Conservation (phyloP, 2,888 invertebrate species). For the Blastobasis adustella region DNA sequence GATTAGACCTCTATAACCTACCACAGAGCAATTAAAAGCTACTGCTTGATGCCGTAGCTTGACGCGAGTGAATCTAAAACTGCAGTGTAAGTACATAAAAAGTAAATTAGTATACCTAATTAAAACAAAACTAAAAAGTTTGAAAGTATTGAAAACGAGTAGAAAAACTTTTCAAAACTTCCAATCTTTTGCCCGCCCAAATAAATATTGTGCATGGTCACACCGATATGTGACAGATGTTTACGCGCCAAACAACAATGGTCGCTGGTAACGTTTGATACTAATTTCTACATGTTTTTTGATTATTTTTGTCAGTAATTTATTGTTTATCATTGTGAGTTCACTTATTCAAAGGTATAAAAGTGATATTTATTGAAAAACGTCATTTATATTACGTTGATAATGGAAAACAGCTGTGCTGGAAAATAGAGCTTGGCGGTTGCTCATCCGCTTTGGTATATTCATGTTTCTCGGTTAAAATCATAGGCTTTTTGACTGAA, state of each 20-base stretch:
- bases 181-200: too few species aligned
- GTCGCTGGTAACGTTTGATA: conserved; percentile 43
- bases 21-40: too few species aligned
- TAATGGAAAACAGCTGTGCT: neutral
- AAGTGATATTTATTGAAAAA: too few species aligned
- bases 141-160: too few species aligned
- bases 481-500: conserved; percentile 12
- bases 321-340: conserved; percentile 14
- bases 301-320: conserved; percentile 17
- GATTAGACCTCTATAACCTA: too few species aligned
- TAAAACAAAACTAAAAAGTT: too few species aligned
- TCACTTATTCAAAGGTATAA: neutral
- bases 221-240: conserved; percentile 50
- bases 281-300: conserved; percentile 28
- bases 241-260: conserved; percentile 73
- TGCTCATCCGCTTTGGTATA: conserved; percentile 21
- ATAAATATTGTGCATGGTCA: too few species aligned
- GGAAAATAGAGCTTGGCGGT: conserved; percentile 6
- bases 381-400: neutral
- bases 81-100: too few species aligned
- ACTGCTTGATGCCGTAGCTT: too few species aligned
- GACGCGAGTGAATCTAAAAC: too few species aligned
- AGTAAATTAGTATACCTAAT: too few species aligned
- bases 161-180: too few species aligned
- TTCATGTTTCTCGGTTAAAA: conserved; percentile 17